Conservation (phyloP, 1,140 invertebrate species). For the Adoxophyes honmai region DNA sequence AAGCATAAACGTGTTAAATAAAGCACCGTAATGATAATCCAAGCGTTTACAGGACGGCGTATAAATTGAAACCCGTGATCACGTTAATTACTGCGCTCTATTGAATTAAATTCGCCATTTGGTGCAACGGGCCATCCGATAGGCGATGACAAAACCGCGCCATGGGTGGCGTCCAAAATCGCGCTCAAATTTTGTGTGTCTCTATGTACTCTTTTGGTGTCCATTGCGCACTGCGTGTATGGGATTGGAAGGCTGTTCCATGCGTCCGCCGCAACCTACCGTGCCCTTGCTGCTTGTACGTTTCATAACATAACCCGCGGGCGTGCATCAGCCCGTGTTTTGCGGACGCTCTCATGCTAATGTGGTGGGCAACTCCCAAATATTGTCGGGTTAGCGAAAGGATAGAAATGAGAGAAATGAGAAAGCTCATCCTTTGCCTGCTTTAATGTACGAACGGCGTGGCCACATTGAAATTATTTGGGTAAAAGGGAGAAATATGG, state of each 20-base stretch:
- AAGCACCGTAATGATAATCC: neutral
- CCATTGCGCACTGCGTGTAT: too few relatives aligned
- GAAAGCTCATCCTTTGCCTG: neutral
- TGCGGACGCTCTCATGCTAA: slow-evolving; percentile 26
- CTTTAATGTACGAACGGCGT: neutral
- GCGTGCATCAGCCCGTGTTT: too few relatives aligned
- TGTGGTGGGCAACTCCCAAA: slow-evolving; percentile 13
- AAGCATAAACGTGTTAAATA: too few relatives aligned
- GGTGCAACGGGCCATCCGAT: slow-evolving; percentile 11
- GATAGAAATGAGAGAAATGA: neutral
- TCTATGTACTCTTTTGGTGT: too few relatives aligned
- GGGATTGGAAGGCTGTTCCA: too few relatives aligned
- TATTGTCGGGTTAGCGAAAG: neutral
- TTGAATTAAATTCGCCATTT: slow-evolving; percentile 20
- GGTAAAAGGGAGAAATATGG: neutral
- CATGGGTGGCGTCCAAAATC: too few relatives aligned
- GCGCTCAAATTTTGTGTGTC: too few relatives aligned
- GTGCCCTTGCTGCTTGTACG: too few relatives aligned
- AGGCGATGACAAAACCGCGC: slow-evolving; percentile 3
- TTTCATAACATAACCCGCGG: too few relatives aligned
- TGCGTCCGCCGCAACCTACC: too few relatives aligned
- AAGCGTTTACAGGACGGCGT: neutral
- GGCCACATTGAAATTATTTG: neutral
- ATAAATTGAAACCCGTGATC: slow-evolving; percentile 1
- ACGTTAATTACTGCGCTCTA: slow-evolving; percentile 14